Conservation (phyloP, 37 sponge, comb jelly and placozoan species). For the Aplysina aerophoba region DNA sequence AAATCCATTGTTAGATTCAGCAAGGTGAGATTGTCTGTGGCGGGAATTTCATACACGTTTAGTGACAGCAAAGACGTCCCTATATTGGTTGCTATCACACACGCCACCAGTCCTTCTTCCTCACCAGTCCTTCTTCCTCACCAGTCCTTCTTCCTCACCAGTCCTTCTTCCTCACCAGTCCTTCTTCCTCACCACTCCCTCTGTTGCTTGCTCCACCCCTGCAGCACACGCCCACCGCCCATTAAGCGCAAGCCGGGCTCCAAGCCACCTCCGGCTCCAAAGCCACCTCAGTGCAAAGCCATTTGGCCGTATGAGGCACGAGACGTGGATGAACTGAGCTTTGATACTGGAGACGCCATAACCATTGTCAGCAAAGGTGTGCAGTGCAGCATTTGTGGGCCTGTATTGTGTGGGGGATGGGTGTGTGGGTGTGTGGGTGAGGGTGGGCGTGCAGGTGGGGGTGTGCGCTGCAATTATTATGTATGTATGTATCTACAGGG, state of each 20-base stretch:
- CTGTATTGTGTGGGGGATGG: no score
- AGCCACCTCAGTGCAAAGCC: conserved; percentile 77
- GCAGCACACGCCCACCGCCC: conserved; percentile 72
- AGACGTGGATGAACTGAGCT: conserved; percentile 90
- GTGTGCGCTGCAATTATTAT: no score
- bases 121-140: background rate
- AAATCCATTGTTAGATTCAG: no score
- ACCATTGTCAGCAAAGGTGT: conserved; percentile 85
- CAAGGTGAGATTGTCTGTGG: no score
- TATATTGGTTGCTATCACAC: no score
- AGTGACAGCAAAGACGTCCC: no score
- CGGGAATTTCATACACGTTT: no score
- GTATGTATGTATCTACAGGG: no score
- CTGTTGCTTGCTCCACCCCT: no score
- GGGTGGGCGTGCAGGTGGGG: no score
- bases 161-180: background rate
- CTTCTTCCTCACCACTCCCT: background rate
- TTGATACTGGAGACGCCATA: conserved; percentile 79
- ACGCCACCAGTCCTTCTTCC: background rate
- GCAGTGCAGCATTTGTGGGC: background rate
- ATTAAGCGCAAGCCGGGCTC: conserved; percentile 50
- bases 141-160: background rate
- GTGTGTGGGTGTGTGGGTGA: no score
- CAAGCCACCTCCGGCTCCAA: conserved; percentile 72
- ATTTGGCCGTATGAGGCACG: conserved; percentile 91